Evolutionary conservation across 2,888 invertebrate species (phyloP).

Genomic region (Ophioninae sp.): DNA sequence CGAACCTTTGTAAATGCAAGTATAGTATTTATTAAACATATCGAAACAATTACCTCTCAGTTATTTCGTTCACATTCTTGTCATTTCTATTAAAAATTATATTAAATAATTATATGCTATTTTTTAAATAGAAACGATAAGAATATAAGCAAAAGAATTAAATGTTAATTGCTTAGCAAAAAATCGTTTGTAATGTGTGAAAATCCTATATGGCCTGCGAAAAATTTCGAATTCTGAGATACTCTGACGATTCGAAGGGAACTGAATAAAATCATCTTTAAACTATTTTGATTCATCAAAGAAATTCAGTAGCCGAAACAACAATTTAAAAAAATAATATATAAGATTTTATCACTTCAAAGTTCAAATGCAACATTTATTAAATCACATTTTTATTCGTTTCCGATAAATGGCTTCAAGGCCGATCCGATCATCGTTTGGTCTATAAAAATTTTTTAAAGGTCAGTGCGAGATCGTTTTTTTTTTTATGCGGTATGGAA

Average conservation of each 20-base stretch:
- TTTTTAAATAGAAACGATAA: neutral
- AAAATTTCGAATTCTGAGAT: neutral
- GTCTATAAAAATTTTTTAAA: neutral
- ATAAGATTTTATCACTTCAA: too few relatives aligned
- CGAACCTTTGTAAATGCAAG: neutral
- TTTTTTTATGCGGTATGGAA: slow-evolving; percentile 5
- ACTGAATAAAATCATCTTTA: neutral
- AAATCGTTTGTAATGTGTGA: too few relatives aligned
- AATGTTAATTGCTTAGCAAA: neutral
- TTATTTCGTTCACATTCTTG: too few relatives aligned
- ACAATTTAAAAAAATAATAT: too few relatives aligned
- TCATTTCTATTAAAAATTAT: too few relatives aligned
- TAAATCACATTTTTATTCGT: neutral
- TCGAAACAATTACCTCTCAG: too few relatives aligned
- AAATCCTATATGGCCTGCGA: neutral
- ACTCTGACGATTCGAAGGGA: neutral
- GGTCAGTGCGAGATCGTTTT: neutral
- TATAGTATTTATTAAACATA: neutral
- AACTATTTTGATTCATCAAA: neutral
- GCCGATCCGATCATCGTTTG: neutral
- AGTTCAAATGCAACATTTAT: too few relatives aligned
- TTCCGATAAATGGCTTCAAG: neutral
- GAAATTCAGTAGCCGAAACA: neutral
- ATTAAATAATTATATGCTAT: neutral
- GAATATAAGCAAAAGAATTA: neutral